Percentiles rank a stretch among this genome's conserved stretches.
Conservation (phyloP, 2,113 vertebrate genomes). For the Haemorhous mexicanus region DNA sequence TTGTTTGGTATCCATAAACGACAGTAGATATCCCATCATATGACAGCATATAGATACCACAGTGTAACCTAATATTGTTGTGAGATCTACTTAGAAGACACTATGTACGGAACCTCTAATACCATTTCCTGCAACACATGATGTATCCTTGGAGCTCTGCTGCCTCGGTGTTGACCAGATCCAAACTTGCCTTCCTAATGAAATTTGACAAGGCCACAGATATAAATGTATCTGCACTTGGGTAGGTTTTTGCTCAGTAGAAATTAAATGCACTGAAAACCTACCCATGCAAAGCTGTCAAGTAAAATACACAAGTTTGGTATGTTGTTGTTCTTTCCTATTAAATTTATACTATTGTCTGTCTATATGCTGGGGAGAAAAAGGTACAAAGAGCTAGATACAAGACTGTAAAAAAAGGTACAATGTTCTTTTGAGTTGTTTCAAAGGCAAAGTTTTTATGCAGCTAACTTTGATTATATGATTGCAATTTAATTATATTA, state of each 20-base stretch:
- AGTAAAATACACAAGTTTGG: not conserved
- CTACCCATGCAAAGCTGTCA: not conserved
- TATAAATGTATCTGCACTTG: not conserved
- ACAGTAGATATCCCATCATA: not conserved
- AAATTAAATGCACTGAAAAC: not conserved
- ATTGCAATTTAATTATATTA: constrained; percentile 64
- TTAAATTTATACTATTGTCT: not conserved
- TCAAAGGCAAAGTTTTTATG: constrained; percentile 61
- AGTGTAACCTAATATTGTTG: not conserved
- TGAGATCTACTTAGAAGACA: not conserved
- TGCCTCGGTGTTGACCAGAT: not conserved
- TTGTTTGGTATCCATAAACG: not conserved
- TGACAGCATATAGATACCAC: not conserved
- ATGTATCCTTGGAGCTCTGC: not conserved
- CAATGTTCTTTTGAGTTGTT: constrained; percentile 2
- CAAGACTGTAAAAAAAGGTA: not conserved
- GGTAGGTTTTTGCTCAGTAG: not conserved
- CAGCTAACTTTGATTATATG: constrained; percentile 58
- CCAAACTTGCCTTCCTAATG: not conserved
- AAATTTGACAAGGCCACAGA: not conserved
- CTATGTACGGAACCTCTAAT: not conserved
- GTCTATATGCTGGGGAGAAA: not conserved
- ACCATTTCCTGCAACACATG: not conserved
- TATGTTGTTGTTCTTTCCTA: not conserved
- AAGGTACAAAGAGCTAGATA: not conserved